Base-by-base conservation (phyloP, 2,797 vertebrate species). In the Gorsachius magnificus region DNA sequence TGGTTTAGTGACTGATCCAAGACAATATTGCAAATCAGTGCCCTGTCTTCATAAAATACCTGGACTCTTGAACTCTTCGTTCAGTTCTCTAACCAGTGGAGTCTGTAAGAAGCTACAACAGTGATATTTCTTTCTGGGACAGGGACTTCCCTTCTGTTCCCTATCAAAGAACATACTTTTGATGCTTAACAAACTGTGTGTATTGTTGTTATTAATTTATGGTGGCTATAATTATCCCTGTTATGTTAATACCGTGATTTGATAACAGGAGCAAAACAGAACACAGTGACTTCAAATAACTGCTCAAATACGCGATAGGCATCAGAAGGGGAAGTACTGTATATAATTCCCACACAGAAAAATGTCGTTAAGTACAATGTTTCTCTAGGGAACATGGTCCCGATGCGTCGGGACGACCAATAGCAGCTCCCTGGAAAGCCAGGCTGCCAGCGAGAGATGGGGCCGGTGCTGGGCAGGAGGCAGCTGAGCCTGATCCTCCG, bases 271-370 rank as follows among this genome's bases (percentile, higher is more conserved):
- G 72, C 54, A 89, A 89, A 94, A 87, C 54, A 92, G 86, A 95
- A 36, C 87, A 90, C 50, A 85, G 51, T 9, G 5, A 76, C 89
- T 96, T 95, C 92, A 94, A 92, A 80, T 93, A 72, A 72, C 82
- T 1, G 11, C 58, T 96, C 76, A 94, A 94, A 53, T 86, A 96
- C 74, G 93, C 25, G 92, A 96, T 97, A 96, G 63, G 82, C 84
- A 96, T 97, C 92, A 88, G 84, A 78, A 96, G 29, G 78, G 92
- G 93, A 97, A 97, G 82, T 83, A 31, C 76, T 93, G 90, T 91
- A 94, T 87, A 93, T 92, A 92, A 96, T 91, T 96, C 90, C 95
- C 94, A 96, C 84, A 33, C 84, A 94, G 82, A 95, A 96, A 96
- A 96, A 96, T 96, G 95, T 94, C 38, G 9, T 85, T 92, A 60